These are phyloP conservation scores for Epistrophe grossulariae DNA, from an alignment of 2,888 invertebrate genomes.

Conservation along the genomic window DNA sequence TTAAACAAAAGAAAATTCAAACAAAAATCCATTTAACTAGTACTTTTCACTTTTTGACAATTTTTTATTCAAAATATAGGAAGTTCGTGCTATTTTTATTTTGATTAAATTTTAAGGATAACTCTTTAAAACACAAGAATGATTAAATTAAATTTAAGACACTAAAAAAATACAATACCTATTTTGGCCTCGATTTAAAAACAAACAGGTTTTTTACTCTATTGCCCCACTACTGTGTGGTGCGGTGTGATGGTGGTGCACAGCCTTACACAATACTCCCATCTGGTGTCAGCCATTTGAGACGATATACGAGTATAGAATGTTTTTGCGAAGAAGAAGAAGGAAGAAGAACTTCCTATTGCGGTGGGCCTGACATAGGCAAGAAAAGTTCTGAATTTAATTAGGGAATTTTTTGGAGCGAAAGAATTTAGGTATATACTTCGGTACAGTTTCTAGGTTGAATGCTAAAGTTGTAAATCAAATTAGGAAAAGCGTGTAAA, in stretches of 20 bases:
- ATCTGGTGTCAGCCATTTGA: slow-evolving; percentile 4
- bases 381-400: slow-evolving; percentile 70
- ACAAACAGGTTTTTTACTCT: background rate
- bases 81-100: too few species aligned
- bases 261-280: background rate
- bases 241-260: background rate
- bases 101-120: too few species aligned
- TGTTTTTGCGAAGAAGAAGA: background rate
- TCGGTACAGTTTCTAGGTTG: slow-evolving; percentile 59
- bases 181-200: background rate
- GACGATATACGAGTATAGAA: slow-evolving; percentile 18
- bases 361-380: slow-evolving; percentile 49
- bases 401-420: slow-evolving; percentile 67
- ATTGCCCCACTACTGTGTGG: background rate
- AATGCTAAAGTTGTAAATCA: slow-evolving; percentile 63
- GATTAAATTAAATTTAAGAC: too few species aligned
- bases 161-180: too few species aligned
- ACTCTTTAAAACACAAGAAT: too few species aligned
- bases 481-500: slow-evolving; percentile 54
- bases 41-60: too few species aligned
- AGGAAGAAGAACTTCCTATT: slow-evolving; percentile 22
- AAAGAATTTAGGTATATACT: slow-evolving; percentile 60
- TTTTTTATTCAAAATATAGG: too few species aligned
- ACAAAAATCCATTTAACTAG: too few species aligned
- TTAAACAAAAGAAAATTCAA: too few species aligned